Evolutionary conservation across 1,140 invertebrate species (phyloP), one percentile per base, ranked within the genome.

Genomic region (Cotesia glomerata): DNA sequence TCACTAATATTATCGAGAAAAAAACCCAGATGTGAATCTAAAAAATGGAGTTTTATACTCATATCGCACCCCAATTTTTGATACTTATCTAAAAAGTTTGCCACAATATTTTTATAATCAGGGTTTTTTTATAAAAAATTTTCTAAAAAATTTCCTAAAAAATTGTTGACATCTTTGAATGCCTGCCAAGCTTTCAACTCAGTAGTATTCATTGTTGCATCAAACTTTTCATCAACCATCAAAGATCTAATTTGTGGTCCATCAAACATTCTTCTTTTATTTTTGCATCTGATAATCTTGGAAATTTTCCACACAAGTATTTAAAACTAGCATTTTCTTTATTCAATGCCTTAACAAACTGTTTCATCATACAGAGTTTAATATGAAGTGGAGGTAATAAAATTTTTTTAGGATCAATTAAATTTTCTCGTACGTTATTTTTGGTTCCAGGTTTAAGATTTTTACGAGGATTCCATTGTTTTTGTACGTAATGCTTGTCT

Each of bases 1-100:
- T 68, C 78, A 39, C 77, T 80, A 64, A 81, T 76, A 74, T 81
- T 85, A 75, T 77, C 54, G 0, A 73, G 76, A 76, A 84, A 86
- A 36, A 80, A 79, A 67, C 81, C 81, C 74, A 89, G 65, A 83
- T 87, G 79, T n/a, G 76, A 81, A 67, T 84, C 70, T 13, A 85
- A 77, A 76, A 84, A 84, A 77, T 86, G 80, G 63, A 85, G 62
- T 78, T 86, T 85, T 32, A 82, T 62, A 54, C 74, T 80, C 77
- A 84, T 80, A 69, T 75, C 72, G 66, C 79, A 82, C 67, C 71
- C 73, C 52, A 79, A 71, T 32, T 71, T 75, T 75, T 80, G 79
- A 67, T 78, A 80, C 14, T 74, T 69, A 65, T 64, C 61, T 34
- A 80, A 26, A 71, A 85, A 75, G n/a, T 77, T 71, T 63, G 69